A percentile compares a stretch with the other conserved stretches of the same genome.
Conservation (phyloP, 92 coral and sea anemone species). For the Porites evermanni region DNA sequence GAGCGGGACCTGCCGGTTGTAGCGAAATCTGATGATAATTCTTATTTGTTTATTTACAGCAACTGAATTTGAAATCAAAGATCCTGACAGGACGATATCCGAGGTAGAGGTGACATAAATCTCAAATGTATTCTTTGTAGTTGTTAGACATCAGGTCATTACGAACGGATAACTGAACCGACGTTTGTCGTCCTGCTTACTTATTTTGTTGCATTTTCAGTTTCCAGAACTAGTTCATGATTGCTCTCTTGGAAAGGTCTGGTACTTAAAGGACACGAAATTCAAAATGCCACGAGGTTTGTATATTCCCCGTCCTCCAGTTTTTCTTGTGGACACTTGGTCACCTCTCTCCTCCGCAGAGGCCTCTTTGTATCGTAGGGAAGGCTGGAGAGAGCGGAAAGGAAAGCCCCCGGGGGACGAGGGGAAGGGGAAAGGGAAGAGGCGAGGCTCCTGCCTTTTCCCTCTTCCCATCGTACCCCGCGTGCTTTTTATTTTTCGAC, state of each 20-base stretch:
- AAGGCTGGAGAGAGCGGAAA: too few relatives aligned
- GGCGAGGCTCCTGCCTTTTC: too few relatives aligned
- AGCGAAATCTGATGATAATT: background rate
- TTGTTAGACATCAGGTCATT: background rate
- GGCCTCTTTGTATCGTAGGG: too few relatives aligned
- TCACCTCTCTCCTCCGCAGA: too few relatives aligned
- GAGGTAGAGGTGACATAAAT: conserved; percentile 56
- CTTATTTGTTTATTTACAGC: conserved; percentile 55
- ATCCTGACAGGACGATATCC: conserved; percentile 42
- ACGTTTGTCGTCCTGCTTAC: background rate
- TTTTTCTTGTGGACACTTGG: background rate
- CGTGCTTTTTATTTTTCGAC: too few relatives aligned
- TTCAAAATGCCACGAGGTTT: conserved; percentile 87
- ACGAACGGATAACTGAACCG: too few relatives aligned
- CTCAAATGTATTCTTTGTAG: background rate
- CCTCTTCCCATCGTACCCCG: too few relatives aligned
- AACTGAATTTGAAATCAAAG: conserved; percentile 85
- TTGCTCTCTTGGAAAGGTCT: conserved; percentile 74
- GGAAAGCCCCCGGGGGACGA: too few relatives aligned
- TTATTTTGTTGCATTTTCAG: conserved; percentile 27
- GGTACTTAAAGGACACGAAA: conserved; percentile 82
- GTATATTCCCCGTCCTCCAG: background rate
- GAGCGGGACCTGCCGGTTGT: background rate
- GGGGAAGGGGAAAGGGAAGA: too few relatives aligned
- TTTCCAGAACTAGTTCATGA: conserved; percentile 76